Percentiles rank a stretch among this genome's conserved stretches.
phyloP scores from a whole-genome alignment of 2,888 invertebrate genomes.

The Acutogordius australiensis region DNA sequence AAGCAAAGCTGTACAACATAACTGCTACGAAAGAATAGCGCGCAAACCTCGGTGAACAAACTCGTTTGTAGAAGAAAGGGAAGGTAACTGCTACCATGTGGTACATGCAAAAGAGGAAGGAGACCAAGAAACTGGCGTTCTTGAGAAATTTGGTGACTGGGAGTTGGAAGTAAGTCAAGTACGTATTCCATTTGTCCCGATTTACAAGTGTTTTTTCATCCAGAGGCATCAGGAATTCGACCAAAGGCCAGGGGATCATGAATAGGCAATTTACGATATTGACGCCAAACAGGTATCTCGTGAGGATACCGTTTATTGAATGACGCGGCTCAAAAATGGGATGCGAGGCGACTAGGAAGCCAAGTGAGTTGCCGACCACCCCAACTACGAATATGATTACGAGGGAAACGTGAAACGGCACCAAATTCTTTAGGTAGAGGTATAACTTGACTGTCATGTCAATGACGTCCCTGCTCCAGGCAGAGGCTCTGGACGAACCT shows the following conservation, averaged over 20 bases:
- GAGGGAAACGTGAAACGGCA: not conserved
- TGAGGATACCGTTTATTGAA: not conserved
- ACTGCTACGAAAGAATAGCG: not conserved
- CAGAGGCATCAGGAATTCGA: not conserved
- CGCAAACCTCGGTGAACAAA: not conserved
- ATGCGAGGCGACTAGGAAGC: not conserved
- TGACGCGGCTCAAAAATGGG: not conserved
- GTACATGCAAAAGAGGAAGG: constrained; percentile 1
- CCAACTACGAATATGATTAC: not conserved
- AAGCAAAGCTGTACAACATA: not conserved
- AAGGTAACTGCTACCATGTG: constrained; percentile 1
- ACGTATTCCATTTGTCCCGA: not conserved
- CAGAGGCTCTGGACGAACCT: too few relatives aligned
- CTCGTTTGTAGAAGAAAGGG: not conserved
- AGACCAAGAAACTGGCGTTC: not conserved
- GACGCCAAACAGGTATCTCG: not conserved
- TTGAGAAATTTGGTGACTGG: not conserved
- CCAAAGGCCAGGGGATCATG: constrained; percentile 1
- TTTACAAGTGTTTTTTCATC: not conserved
- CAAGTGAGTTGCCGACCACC: not conserved
- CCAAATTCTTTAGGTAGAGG: not conserved
- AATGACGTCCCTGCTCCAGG: too few relatives aligned
- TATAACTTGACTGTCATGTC: too few relatives aligned
- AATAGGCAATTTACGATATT: constrained; percentile 1
- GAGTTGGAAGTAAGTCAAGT: not conserved